Percentiles rank a stretch among this genome's conserved stretches.
Evolutionary conservation across 1,140 invertebrate species (phyloP).

Genomic region (Rhagoletis zephyria): DNA sequence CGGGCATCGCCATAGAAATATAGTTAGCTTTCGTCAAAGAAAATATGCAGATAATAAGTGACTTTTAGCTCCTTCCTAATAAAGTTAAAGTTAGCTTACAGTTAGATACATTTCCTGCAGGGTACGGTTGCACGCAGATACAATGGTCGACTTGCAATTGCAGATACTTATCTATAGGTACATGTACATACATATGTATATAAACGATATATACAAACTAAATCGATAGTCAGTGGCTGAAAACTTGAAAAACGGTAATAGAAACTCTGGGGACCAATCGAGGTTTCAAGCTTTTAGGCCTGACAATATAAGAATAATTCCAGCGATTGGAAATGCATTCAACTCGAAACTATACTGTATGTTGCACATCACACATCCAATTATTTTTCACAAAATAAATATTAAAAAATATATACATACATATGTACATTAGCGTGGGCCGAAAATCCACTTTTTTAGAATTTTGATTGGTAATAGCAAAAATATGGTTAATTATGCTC

Average conservation of each 20-base stretch:
- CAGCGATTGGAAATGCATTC: slow-evolving; percentile 11
- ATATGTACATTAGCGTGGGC: no score
- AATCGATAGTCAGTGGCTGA: slow-evolving; percentile 3
- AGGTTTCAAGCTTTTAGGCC: slow-evolving; percentile 17
- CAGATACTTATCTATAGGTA: neutral
- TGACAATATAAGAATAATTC: slow-evolving; percentile 14
- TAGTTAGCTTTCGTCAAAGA: no score
- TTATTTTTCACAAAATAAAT: neutral
- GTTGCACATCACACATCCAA: neutral
- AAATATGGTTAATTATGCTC: no score
- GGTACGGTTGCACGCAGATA: neutral
- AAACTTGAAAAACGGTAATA: neutral
- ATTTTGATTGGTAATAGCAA: no score
- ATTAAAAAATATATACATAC: neutral
- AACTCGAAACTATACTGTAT: neutral
- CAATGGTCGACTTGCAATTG: slow-evolving; percentile 10
- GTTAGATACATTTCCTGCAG: no score
- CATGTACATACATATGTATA: neutral
- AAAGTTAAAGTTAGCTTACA: no score
- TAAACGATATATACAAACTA: neutral
- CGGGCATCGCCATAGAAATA: no score
- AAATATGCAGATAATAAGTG: no score
- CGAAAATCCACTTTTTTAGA: no score
- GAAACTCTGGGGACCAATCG: neutral
- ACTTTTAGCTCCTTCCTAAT: no score